Base-by-base conservation (phyloP, 2,113 vertebrate genomes). In the Machaerirhynchus nigripectus region DNA sequence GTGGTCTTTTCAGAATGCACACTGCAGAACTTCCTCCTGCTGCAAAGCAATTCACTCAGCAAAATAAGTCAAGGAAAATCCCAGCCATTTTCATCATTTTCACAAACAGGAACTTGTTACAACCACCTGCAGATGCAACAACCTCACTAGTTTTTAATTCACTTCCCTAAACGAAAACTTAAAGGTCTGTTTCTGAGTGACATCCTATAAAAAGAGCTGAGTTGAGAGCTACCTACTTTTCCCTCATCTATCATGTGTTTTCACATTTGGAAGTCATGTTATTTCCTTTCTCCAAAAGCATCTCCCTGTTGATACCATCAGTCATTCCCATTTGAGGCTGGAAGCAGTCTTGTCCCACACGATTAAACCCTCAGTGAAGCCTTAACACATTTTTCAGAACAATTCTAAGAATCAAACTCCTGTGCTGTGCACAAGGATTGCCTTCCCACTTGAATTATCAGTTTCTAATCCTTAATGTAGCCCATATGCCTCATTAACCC, bases 41-140 rank as follows among this genome's bases (percentile, higher is more conserved):
- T 84, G 42, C 68, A 92, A 65, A 86, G 26, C 30, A 77, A 88
- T 61, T 74, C 55, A 70, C 50, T 93, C 33, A 31, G 44, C 73
- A 89, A 79, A 85, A n/a, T 22, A 57, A 88, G 15, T 2, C 28
- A 90, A 94, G 76, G 63, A 86, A 94, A 95, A 86, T 59, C 90
- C 96, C 92, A 88, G 26, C 15, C 71, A 70, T 28, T 90, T 76
- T 52, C 27, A 77, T 39, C 3, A 35, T 73, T 84, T 93, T 80
- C 68, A 84, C 68, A 80, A 96, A 74, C 6, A 63, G 71, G 95
- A 96, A 95, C 94, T 80, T 86, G n/a, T 70, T 90, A 84, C 1
- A 3, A 80, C 33, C 61, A 86, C 53, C 57, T 55, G 64, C 75
- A 92, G 42, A 85, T 2, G 3, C 16, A 77, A 93, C 13, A 64